These are phyloP conservation scores for Teleogryllus occipitalis DNA, from an alignment of 1,140 invertebrate genomes.

Conservation along the genomic window DNA sequence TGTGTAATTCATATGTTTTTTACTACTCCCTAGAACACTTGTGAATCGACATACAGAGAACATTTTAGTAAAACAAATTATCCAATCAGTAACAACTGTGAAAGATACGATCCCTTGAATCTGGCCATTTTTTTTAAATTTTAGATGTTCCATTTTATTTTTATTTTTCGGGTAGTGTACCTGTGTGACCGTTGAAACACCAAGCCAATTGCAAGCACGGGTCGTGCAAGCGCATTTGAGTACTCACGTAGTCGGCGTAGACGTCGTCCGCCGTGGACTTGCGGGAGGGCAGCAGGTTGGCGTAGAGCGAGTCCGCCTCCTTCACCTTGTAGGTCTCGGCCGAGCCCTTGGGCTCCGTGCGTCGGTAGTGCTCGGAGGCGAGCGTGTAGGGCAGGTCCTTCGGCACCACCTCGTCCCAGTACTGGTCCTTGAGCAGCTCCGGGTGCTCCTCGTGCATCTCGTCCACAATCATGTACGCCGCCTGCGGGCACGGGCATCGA, in stretches of 20 bases:
- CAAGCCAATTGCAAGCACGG: too few species aligned
- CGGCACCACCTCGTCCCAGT: constrained; percentile 85
- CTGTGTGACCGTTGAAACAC: too few species aligned
- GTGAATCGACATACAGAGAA: too few species aligned
- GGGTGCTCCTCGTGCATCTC: constrained; percentile 87
- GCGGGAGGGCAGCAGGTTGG: constrained; percentile 54
- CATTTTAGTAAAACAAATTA: too few species aligned
- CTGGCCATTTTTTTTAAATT: too few species aligned
- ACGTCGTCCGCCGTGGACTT: constrained; percentile 60
- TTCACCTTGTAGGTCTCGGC: constrained; percentile 78
- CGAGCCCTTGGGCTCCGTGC: constrained; percentile 72
- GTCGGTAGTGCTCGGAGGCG: constrained; percentile 71
- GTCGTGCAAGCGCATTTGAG: too few species aligned
- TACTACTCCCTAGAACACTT: too few species aligned
- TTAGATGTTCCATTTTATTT: too few species aligned
- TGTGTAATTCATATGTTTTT: too few species aligned
- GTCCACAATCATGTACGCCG: constrained; percentile 83
- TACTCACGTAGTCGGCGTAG: constrained; percentile 71
- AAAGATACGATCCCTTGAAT: too few species aligned
- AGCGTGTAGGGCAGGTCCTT: constrained; percentile 79
- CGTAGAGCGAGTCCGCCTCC: constrained; percentile 70
- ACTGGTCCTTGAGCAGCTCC: constrained; percentile 77
- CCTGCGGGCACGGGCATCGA: constrained; percentile 54
- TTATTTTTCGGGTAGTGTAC: too few species aligned
- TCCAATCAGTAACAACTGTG: too few species aligned